Base-by-base conservation (phyloP, 2,888 invertebrate species). In the Acanthosepion pharaonis region DNA sequence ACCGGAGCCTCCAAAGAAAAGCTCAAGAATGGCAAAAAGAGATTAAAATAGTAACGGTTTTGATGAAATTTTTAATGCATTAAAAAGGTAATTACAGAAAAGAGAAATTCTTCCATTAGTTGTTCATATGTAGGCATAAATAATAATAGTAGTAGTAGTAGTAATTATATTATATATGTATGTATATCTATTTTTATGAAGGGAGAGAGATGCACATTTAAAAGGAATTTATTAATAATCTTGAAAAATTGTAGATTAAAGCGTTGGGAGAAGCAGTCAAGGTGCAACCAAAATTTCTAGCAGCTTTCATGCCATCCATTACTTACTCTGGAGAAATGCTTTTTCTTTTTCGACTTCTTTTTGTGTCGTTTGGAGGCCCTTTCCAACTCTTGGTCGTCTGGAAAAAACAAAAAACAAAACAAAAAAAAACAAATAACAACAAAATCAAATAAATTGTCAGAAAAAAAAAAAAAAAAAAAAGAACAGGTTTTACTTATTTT, bases 281-380 rank as follows among this genome's bases (percentile, higher is more conserved):
- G 78, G 78, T 78, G 78, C 78, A 78, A 78, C 78, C 78, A 78
- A 78, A 78, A 78, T 94, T 48, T 55, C 78, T 64, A 94, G 55
- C 42, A 94, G 64, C 59, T n/a, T 59, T 59, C 78, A 94, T 64
- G 78, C 94, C 59, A 59, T 64, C 59, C 55, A 78, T 48, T 94
- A 64, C 94, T 64, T 94, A 94, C 59, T 96, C 95, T 95, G 9
- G 96, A 96, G n/a, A 96, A 94, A 94, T 96, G 96, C 96, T 97
- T 97, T 97, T 97, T 97, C 96, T 97, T 97, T 96, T 97, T 97
- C 25, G 96, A 96, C 95, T 97, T 97, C 96, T 98, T 96, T 97
- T 98, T 97, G 97, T 98, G 97, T 95, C 97, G 97, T 95, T 97
- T 97, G 15, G 96, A 96, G n/a, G 96, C 95, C 94, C 96, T 96